phyloP scores from a whole-genome alignment of 2,888 invertebrate species.

The Cryptocheilus praepositus region DNA sequence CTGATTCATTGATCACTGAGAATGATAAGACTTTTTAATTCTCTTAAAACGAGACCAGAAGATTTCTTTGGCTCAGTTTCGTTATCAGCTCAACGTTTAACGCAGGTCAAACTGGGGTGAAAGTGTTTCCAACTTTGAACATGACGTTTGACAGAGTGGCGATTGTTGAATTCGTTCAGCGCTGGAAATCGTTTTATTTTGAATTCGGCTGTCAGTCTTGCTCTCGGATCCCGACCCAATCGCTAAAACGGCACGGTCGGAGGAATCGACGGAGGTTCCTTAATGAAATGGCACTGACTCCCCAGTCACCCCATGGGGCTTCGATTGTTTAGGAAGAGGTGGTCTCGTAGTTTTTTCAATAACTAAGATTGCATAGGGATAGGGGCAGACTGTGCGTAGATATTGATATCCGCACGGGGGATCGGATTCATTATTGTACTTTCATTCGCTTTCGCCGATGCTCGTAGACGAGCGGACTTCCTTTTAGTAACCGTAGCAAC shows the following conservation, averaged over 20 bases:
- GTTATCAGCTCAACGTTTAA: background rate
- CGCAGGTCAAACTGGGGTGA: background rate
- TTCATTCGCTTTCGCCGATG: slow-evolving; percentile 15
- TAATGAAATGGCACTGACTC: slow-evolving; percentile 65
- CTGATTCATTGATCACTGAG: slow-evolving; percentile 36
- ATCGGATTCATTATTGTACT: slow-evolving; percentile 20
- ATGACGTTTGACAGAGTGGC: background rate
- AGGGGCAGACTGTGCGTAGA: slow-evolving; percentile 38
- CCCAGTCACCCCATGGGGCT: slow-evolving; percentile 51
- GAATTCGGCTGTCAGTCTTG: slow-evolving; percentile 28
- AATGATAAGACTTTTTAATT: slow-evolving; percentile 27
- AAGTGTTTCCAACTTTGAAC: background rate
- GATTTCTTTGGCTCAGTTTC: background rate
- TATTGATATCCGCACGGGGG: slow-evolving; percentile 44
- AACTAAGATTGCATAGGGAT: slow-evolving; percentile 64
- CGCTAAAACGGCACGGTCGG: slow-evolving; percentile 23
- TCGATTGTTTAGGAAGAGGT: slow-evolving; percentile 59
- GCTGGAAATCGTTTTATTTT: slow-evolving; percentile 33
- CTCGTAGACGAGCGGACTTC: slow-evolving; percentile 10
- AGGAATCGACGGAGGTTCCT: slow-evolving; percentile 39
- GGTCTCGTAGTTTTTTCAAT: slow-evolving; percentile 59
- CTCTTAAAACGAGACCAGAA: slow-evolving; percentile 1
- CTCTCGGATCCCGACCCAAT: slow-evolving; percentile 34
- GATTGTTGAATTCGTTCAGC: slow-evolving; percentile 35
- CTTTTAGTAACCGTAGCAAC: slow-evolving; percentile 2